A percentile compares a stretch with the other conserved stretches of the same genome.
These are phyloP conservation scores for Callimorpha dominula DNA, from an alignment of 2,888 invertebrate genomes.

Conservation along the genomic window DNA sequence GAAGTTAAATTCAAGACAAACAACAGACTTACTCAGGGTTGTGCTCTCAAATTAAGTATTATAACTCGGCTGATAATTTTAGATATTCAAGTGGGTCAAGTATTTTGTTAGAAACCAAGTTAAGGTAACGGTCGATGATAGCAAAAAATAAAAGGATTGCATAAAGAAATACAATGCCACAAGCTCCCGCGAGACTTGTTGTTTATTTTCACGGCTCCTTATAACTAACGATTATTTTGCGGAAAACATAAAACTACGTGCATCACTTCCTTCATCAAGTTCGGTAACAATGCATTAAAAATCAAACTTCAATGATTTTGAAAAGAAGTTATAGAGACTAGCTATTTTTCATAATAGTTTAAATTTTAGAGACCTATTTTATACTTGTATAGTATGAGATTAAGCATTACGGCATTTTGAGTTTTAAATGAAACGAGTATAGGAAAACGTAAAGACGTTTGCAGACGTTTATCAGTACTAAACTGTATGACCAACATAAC, in stretches of 20 bases:
- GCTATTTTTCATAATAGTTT: too few species aligned
- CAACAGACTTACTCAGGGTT: not conserved
- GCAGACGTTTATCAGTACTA: not conserved
- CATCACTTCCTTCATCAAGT: slow-evolving; percentile 58
- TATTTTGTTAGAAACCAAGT: not conserved
- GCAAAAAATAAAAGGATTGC: slow-evolving; percentile 9
- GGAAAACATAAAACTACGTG: slow-evolving; percentile 63
- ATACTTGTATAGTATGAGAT: too few species aligned
- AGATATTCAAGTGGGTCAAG: slow-evolving; percentile 1
- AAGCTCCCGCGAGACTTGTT: slow-evolving; percentile 54
- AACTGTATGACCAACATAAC: slow-evolving; percentile 7
- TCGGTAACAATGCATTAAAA: slow-evolving; percentile 64
- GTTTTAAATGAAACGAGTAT: not conserved
- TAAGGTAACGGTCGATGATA: not conserved
- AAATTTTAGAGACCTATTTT: too few species aligned
- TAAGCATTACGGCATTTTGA: too few species aligned
- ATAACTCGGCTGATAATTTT: not conserved
- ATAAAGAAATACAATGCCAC: slow-evolving; percentile 52
- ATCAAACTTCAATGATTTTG: slow-evolving; percentile 60
- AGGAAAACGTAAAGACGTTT: not conserved
- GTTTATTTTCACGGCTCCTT: slow-evolving; percentile 72
- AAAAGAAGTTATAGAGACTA: slow-evolving; percentile 1
- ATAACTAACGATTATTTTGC: slow-evolving; percentile 67
- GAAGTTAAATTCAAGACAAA: not conserved
- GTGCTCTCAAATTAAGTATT: not conserved